A percentile compares a stretch with the other conserved stretches of the same genome.
Conservation (phyloP, 2,888 invertebrate genomes). For the Psylliodes chrysocephalus region DNA sequence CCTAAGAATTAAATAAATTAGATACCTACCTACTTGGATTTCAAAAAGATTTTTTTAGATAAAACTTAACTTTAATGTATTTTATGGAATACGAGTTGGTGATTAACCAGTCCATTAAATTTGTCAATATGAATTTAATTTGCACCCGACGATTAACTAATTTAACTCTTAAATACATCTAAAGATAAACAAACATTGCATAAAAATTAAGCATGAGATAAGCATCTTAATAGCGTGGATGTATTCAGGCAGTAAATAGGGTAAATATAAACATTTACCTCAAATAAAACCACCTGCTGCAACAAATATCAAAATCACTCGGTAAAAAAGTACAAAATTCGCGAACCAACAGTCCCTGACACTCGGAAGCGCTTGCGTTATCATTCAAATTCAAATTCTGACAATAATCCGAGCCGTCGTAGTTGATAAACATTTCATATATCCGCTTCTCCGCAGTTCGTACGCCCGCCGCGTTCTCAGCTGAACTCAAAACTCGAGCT, state of each 20-base stretch:
- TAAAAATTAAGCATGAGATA: slow-evolving; percentile 2
- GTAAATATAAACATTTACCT: slow-evolving; percentile 60
- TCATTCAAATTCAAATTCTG: slow-evolving; percentile 55
- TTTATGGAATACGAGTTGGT: too few species aligned
- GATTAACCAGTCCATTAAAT: too few species aligned
- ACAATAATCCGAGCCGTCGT: slow-evolving; percentile 49
- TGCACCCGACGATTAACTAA: too few species aligned
- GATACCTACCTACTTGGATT: too few species aligned
- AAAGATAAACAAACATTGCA: slow-evolving; percentile 11
- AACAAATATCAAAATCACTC: slow-evolving; percentile 56
- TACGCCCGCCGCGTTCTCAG: slow-evolving; percentile 57
- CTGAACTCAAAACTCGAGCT: slow-evolving; percentile 62
- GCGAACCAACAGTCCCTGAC: slow-evolving; percentile 54
- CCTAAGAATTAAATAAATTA: too few species aligned
- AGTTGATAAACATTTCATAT: slow-evolving; percentile 61
- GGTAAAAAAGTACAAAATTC: slow-evolving; percentile 50
- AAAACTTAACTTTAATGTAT: too few species aligned
- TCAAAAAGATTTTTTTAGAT: too few species aligned
- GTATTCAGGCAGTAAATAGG: slow-evolving; percentile 39
- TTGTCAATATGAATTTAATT: too few species aligned
- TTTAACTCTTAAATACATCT: too few species aligned
- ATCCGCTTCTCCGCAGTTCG: slow-evolving; percentile 50
- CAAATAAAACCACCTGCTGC: slow-evolving; percentile 61
- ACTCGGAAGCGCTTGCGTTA: slow-evolving; percentile 53
- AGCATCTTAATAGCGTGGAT: not conserved